Evolutionary conservation across 2,797 vertebrate genomes (phyloP), one percentile per base, ranked within the genome.

Genomic region (Dallia pectoralis): DNA sequence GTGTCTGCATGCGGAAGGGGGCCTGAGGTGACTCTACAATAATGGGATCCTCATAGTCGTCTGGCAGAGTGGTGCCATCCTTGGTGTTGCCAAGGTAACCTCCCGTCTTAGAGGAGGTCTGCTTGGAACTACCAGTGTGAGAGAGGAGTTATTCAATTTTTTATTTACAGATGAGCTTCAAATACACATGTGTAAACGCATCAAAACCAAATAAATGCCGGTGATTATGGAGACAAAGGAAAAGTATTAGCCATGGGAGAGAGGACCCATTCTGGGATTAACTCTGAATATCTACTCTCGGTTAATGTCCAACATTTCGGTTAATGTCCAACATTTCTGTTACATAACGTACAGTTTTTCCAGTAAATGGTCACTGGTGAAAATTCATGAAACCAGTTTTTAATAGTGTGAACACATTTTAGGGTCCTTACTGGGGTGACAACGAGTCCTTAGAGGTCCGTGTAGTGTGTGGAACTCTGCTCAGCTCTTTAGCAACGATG

Each of bases 401-500:
- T 6, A 3, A 49, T 27, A 30, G 12, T 61, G 22, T 22, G 2
- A 53, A 53, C 19, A 8, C 5, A n/a, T 19, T n/a, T 56, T 0
- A 30, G 51, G 2, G 4, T 27, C 25, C 91, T 91, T 74, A 92
- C 92, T 87, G 89, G 56, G 81, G 70, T 1, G 59, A 79, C 72
- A 77, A 70, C n/a, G 63, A 83, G n/a, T 85, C 83, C 40, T 88
- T 91, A 0, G 74, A 56, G 4, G 84, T 61, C 2, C 80, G 73
- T 4, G 78, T 87, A 51, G 93, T 91, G 63, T 95, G 95, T 9
- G 97, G 97, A 73, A 99, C 95, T 73, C 94, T 94, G 63, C 95
- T 96, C 92, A 99, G 95, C 92, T 98, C 97, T 91, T 95, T 96
- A 1, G 97, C 95, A 86, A 99, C 95, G 84, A 98, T 95, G 64